Evolutionary conservation across 2,888 invertebrate genomes (phyloP).

Genomic region (Aethes cnicana): DNA sequence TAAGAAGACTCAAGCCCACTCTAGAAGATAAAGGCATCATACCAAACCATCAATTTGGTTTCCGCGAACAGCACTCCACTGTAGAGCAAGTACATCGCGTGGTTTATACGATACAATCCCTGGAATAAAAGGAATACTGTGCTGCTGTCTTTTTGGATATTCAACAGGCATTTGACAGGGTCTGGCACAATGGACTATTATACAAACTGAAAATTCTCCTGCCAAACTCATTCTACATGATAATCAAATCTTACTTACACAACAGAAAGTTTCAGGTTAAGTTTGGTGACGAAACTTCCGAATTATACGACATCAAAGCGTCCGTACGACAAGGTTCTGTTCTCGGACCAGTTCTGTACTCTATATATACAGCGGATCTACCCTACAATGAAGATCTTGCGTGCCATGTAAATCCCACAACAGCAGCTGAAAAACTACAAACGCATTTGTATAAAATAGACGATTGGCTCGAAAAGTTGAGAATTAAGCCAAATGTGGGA

Average conservation of each 20-base stretch:
- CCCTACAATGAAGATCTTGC: background rate
- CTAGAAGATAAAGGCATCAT: background rate
- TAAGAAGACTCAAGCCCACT: background rate
- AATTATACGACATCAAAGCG: background rate
- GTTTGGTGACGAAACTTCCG: background rate
- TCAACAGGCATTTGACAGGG: no score
- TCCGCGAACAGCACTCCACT: background rate
- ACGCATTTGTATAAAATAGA: background rate
- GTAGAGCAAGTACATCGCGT: background rate
- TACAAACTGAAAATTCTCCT: background rate
- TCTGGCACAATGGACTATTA: conserved; percentile 2
- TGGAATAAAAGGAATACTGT: background rate
- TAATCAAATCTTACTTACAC: background rate
- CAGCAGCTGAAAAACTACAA: background rate
- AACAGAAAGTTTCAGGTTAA: background rate
- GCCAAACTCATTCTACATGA: background rate
- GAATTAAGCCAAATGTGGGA: no score
- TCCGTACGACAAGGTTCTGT: background rate
- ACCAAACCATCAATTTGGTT: background rate
- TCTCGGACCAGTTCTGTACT: background rate
- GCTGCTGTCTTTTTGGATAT: no score
- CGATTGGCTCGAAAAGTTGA: background rate
- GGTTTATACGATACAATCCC: background rate
- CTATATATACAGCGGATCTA: background rate
- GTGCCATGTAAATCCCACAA: conserved; percentile 27